Evolutionary conservation across 2,888 invertebrate genomes (phyloP).

Genomic region (Eupithecia exiguata): DNA sequence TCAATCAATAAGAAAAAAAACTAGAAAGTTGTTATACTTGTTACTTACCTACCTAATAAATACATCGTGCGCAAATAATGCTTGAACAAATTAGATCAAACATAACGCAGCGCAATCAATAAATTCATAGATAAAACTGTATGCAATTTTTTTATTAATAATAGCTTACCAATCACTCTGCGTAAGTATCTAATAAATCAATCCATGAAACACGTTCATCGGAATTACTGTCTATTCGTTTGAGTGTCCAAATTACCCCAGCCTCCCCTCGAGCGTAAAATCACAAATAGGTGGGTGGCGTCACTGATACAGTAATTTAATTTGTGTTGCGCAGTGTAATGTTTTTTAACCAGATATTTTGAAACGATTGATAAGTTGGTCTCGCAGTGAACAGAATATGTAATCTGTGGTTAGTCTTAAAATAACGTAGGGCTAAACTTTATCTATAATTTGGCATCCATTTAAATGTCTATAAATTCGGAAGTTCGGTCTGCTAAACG

Average conservation of each 20-base stretch:
- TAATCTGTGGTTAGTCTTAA: no score
- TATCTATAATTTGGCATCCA: no score
- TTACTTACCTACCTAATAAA: neutral
- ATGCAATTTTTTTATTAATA: neutral
- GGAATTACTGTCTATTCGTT: neutral
- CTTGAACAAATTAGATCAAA: neutral
- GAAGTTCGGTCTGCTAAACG: no score
- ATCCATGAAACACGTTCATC: neutral
- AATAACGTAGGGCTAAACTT: no score
- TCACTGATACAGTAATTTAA: constrained; percentile 17
- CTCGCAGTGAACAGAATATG: no score
- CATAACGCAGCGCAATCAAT: neutral
- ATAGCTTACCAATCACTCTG: neutral
- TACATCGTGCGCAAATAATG: constrained; percentile 2
- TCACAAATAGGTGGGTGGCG: constrained; percentile 38
- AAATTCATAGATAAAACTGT: neutral
- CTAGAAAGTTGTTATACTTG: neutral
- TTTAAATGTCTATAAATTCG: no score
- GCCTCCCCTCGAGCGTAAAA: constrained; percentile 14
- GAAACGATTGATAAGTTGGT: neutral
- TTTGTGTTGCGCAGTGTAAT: constrained; percentile 37
- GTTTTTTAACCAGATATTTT: neutral
- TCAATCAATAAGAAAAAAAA: neutral
- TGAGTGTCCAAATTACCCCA: constrained; percentile 8
- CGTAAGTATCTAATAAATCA: constrained; percentile 3